These are phyloP conservation scores for Patella ulyssiponensis DNA, from an alignment of 2,888 invertebrate genomes.

Conservation along the genomic window DNA sequence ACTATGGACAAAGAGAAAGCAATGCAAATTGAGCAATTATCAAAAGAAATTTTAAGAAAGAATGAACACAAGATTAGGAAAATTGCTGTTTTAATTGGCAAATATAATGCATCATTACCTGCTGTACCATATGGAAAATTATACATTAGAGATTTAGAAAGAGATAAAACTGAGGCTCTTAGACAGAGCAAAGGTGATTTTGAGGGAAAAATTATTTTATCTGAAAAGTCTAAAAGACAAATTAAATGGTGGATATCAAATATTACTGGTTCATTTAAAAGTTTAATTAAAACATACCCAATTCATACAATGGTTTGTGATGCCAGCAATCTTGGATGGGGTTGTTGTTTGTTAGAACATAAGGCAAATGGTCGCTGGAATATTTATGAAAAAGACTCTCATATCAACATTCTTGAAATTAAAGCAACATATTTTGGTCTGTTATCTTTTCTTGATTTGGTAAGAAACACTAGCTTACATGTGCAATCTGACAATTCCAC, in stretches of 20 bases:
- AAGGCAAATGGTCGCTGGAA: slow-evolving; percentile 26
- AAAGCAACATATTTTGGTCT: slow-evolving; percentile 26
- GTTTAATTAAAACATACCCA: slow-evolving; percentile 5
- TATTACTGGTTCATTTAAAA: slow-evolving; percentile 12
- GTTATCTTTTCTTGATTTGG: slow-evolving; percentile 15
- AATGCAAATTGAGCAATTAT: not conserved
- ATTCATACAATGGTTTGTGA: slow-evolving; percentile 17
- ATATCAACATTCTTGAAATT: slow-evolving; percentile 28
- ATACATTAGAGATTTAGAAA: slow-evolving; percentile 29
- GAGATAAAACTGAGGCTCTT: slow-evolving; percentile 24
- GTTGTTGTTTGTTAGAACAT: slow-evolving; percentile 4
- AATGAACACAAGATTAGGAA: too few relatives aligned
- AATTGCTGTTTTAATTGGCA: slow-evolving; percentile 26
- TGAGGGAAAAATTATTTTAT: slow-evolving; percentile 12
- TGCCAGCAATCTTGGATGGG: slow-evolving; percentile 24
- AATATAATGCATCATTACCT: slow-evolving; percentile 24
- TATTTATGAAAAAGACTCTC: slow-evolving; percentile 15
- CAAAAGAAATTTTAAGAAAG: not conserved
- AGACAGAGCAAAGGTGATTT: slow-evolving; percentile 16
- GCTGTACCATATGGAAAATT: slow-evolving; percentile 26
- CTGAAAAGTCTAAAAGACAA: not conserved
- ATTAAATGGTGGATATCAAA: not conserved
- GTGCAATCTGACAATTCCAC: slow-evolving; percentile 32
- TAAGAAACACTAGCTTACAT: slow-evolving; percentile 20
- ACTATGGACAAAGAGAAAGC: slow-evolving; percentile 10